Evolutionary conservation across 2,888 invertebrate species (phyloP), one percentile per base, ranked within the genome.

Genomic region (Vanessa cardui): DNA sequence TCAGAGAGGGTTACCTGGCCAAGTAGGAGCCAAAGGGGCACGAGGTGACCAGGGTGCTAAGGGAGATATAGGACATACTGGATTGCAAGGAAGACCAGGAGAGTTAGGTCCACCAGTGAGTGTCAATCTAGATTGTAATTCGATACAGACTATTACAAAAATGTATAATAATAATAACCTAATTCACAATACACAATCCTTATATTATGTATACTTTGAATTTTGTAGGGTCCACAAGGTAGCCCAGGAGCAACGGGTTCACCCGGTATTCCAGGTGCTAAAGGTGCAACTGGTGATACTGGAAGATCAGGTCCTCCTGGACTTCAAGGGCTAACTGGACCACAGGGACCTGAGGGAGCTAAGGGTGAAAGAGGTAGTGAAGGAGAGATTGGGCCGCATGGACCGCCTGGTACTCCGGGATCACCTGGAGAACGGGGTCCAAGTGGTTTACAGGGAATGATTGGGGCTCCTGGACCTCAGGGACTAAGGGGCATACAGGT

Each of bases 1-100:
- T 1, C 85, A 90, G 9, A 93, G 93, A 71, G 96, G 96, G 8
- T 81, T 90, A 86, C 79, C 93, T 85, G 80, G 96, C 89, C 84
- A 95, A 70, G 89, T 94, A 8, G 97, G 97, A 44, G 91, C 94
- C 1, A 97, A 97, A 81, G 97, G 97, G 21, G 94, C 94, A 9
- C 92, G 96, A 71, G 97, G 97, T 21, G 96, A 96, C 83, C 89
- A 95, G 52, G 97, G 97, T 8, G 85, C 93, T n/a, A 94, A 96
- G 82, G 97, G 97, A 64, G 96, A 97, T 76, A 80, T 92, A 45
- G 97, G 97, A 26, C 90, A 95, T 64, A 94, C 94, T 85, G 97
- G 97, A n/a, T 93, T 96, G 31, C 96, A 96, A 9, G 97, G 97
- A 68, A 87, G 96, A 73, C 96, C 96, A 2, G 97, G 97, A 79